Base-by-base conservation (phyloP, 1,140 invertebrate species). In the Achroia grisella region DNA sequence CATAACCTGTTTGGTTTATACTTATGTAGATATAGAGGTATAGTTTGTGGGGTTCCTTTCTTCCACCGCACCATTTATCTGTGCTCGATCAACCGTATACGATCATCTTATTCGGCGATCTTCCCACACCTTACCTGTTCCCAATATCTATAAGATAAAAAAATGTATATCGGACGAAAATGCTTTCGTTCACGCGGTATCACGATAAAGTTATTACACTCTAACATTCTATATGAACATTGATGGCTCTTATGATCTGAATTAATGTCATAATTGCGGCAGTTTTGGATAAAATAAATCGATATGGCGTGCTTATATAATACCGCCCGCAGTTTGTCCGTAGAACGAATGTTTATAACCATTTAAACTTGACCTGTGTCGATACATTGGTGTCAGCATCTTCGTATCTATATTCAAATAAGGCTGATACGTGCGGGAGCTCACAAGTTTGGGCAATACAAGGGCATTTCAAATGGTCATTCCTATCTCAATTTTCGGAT, bases 251-350 rank as follows among this genome's bases (percentile, higher is more conserved):
- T 82, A 81, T 68, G 70, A 71, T 71, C 70, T 70, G 70, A 74
- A 73, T 85, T 85, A 85, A 82, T 81, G 78, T 82, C 80, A 81
- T 82, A 82, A 85, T 80, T 84, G 78, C 66, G 66, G 71, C 73
- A 71, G 66, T 85, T 73, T 77, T 62, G 65, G 63, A 82, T 77
- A 80, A 82, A 82, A 81, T 82, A 81, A 85, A 84, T 84, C 71
- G 80, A 80, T 81, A 78, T 62, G 51, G 69, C 62, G 53, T 70
- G 69, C 70, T 78, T 80, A 71, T 63, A 77, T 79, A 79, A 77
- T 81, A 80, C 80, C 76, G 72, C 78, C 78, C 74, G 80, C 67
- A 70, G 75, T 69, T 73, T 65, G 58, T 52, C 52, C 62, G 51
- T 70, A 57, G 64, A 71, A 63, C 49, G 52, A 53, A 46, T 52